Base-by-base conservation (phyloP, 2,113 vertebrate species). In the Podiceps cristatus region DNA sequence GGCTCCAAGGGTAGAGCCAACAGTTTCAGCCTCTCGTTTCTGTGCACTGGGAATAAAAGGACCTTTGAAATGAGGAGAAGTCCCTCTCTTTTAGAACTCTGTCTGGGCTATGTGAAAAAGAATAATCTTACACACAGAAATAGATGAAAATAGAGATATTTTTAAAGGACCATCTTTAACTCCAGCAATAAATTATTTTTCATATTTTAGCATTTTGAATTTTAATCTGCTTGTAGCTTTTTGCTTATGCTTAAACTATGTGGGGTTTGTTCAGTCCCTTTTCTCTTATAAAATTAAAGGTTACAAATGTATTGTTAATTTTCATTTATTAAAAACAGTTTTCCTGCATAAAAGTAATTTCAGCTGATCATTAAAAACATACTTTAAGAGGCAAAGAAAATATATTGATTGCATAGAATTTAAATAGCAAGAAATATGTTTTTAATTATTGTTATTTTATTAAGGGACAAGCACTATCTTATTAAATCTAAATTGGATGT, bases 401-500 rank as follows among this genome's bases (percentile, higher is more conserved):
- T 44, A 84, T 44, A 93, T 44, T 77, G 86, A 85, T 79, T 87
- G 28, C 50, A 81, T 58, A 76, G 29, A 75, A 91, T 90, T 68
- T 93, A 60, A 97, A 92, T 63, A 18, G 80, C 42, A 96, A 98
- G 77, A 98, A 97, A 96, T 83, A 94, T 49, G 50, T 29, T 98
- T 97, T 95, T 73, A 85, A 94, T 97, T 92, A 82, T 62, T 35
- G 64, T 42, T 79, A 58, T 95, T 94, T 95, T 96, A 95, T 94
- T 96, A 97, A 96, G 8, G 53, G 97, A 96, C 29, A 62, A 88
- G 76, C 10, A 25, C 56, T 94, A 69, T 95, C 94, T 97, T 97
- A 93, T 96, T 97, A 92, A 98, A 97, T 87, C 76, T 95, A 96
- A 96, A 90, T 69, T 94, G 93, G 92, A 92, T 94, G 53, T 88